Percentiles rank a stretch among this genome's conserved stretches.
Conservation (phyloP, 2,888 invertebrate species). For the Gari tellinella region DNA sequence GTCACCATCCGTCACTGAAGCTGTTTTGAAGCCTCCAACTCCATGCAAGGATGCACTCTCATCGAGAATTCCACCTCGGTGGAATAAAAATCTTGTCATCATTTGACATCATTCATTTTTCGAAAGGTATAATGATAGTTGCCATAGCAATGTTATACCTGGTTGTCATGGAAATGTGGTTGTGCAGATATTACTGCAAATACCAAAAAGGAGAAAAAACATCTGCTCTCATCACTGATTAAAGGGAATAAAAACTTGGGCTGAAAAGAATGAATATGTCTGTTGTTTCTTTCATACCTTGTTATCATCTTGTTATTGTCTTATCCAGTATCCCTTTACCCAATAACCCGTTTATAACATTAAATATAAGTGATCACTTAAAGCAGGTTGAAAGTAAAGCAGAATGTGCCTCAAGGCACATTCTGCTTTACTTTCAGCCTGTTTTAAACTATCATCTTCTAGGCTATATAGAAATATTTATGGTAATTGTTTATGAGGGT, state of each 20-base stretch:
- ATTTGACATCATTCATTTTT: conserved; percentile 50
- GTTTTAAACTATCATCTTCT: no score
- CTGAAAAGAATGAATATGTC: conserved; percentile 44
- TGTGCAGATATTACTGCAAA: conserved; percentile 72
- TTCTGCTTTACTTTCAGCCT: no score
- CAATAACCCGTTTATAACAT: no score
- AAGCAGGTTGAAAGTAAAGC: no score
- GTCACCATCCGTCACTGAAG: background rate
- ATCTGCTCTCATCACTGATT: conserved; percentile 58
- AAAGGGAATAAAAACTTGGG: conserved; percentile 67
- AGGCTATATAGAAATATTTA: no score
- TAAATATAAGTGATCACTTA: no score
- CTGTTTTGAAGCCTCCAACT: background rate
- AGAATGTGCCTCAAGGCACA: no score
- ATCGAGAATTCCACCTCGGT: conserved; percentile 5
- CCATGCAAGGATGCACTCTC: conserved; percentile 1
- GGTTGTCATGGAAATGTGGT: conserved; percentile 64
- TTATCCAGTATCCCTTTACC: no score
- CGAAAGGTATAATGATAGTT: conserved; percentile 53
- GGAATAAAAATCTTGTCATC: conserved; percentile 53
- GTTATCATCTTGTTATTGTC: no score
- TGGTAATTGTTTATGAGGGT: no score
- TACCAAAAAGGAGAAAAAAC: conserved; percentile 50
- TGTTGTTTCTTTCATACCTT: no score
- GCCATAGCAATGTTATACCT: conserved; percentile 58